These are phyloP conservation scores for Syrrhaptes paradoxus DNA, from an alignment of 2,113 vertebrate genomes.

Conservation along the genomic window DNA sequence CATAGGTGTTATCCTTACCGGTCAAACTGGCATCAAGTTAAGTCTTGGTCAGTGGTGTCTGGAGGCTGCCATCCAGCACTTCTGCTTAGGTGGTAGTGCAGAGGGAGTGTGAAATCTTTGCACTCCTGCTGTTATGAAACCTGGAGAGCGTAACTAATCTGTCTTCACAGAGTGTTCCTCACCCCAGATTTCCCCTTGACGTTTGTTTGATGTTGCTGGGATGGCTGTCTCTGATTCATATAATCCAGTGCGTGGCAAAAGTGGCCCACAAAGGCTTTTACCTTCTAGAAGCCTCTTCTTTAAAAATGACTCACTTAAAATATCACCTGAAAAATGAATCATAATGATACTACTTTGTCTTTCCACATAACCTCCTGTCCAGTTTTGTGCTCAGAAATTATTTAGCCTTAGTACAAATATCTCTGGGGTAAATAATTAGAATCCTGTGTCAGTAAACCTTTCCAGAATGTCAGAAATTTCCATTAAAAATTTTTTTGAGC, in stretches of 20 bases:
- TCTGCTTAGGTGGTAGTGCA: neutral
- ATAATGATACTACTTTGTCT: neutral
- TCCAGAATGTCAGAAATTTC: neutral
- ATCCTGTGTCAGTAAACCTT: neutral
- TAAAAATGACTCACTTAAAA: neutral
- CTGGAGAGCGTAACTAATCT: neutral
- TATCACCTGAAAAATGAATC: neutral
- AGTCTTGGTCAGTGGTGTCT: neutral
- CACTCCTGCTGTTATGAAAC: neutral
- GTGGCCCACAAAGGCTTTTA: neutral
- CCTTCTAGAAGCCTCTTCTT: neutral
- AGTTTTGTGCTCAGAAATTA: neutral
- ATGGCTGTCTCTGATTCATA: neutral
- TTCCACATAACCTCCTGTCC: neutral
- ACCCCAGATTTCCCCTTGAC: neutral
- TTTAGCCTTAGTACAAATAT: neutral
- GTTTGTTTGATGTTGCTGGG: neutral
- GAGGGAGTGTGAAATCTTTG: neutral
- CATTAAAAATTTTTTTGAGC: neutral
- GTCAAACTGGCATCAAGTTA: neutral
- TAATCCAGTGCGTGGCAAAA: neutral
- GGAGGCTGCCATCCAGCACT: neutral
- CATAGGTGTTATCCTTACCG: neutral
- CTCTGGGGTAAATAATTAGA: neutral
- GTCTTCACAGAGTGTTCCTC: neutral